A percentile compares a stretch with the other conserved stretches of the same genome.
Conservation (phyloP, 2,113 vertebrate species). For the Leucopternis melanops region DNA sequence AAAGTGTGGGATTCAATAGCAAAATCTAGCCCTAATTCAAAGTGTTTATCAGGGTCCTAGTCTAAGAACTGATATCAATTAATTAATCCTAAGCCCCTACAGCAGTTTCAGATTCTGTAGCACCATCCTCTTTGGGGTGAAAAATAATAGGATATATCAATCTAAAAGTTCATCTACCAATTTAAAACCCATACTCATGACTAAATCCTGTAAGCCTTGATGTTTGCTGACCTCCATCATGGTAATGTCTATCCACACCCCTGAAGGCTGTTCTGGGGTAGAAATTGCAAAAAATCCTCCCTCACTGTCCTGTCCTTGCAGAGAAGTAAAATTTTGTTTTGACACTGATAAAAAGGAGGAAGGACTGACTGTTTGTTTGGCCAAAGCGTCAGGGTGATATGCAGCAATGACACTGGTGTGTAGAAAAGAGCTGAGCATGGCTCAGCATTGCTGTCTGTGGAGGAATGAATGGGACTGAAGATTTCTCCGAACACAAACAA, state of each 20-base stretch:
- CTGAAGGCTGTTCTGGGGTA: background rate
- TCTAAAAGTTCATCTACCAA: background rate
- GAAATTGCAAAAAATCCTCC: background rate
- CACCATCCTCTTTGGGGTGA: background rate
- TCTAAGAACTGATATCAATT: background rate
- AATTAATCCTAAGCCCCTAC: background rate
- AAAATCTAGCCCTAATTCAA: background rate
- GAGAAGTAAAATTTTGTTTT: background rate
- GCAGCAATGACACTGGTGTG: background rate
- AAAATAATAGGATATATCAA: background rate
- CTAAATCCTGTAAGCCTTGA: background rate
- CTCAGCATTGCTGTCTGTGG: background rate
- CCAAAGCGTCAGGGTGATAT: background rate
- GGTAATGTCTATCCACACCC: background rate
- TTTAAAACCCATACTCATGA: background rate
- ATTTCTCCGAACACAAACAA: background rate
- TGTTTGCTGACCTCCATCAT: background rate
- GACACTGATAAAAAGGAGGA: background rate
- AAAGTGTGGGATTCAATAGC: background rate
- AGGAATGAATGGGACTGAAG: background rate
- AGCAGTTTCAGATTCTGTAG: background rate
- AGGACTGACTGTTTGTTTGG: background rate
- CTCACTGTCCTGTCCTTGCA: background rate
- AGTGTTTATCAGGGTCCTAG: background rate
- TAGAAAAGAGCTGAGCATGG: background rate